Evolutionary conservation across 2,113 vertebrate genomes (phyloP).

Genomic region (Machaerirhynchus nigripectus): DNA sequence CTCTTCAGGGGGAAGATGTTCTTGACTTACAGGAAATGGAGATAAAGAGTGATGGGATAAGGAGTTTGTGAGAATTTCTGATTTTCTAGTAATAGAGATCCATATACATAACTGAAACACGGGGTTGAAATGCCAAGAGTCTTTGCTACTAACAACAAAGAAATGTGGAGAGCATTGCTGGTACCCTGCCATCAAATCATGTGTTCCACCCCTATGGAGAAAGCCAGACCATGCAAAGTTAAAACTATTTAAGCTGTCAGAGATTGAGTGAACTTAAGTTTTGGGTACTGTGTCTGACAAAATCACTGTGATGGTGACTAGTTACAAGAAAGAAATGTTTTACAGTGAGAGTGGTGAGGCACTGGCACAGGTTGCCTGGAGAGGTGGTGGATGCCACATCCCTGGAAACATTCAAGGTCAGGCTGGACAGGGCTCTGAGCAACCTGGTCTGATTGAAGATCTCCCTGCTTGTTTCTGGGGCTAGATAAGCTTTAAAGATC

Average conservation of each 20-base stretch:
- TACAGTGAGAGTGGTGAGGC: background rate
- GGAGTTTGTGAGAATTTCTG: background rate
- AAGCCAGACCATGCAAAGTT: background rate
- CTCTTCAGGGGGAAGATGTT: background rate
- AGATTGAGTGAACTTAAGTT: background rate
- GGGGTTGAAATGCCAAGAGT: background rate
- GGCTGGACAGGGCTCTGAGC: background rate
- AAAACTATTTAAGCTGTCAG: background rate
- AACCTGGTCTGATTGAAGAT: background rate
- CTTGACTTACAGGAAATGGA: background rate
- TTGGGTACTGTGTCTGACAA: background rate
- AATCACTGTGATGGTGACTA: background rate
- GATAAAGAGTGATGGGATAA: background rate
- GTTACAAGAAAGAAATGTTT: background rate
- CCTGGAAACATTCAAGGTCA: background rate
- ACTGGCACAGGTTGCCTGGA: background rate
- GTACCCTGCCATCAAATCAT: background rate
- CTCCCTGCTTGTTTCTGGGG: background rate
- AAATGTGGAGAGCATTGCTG: background rate
- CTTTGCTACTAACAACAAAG: background rate
- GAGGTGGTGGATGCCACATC: background rate
- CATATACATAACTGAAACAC: background rate
- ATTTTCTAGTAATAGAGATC: background rate
- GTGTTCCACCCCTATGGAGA: background rate
- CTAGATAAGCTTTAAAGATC: background rate